These are phyloP conservation scores for Perodicticus potto DNA, from an alignment of 2,797 vertebrate species.

Conservation along the genomic window DNA sequence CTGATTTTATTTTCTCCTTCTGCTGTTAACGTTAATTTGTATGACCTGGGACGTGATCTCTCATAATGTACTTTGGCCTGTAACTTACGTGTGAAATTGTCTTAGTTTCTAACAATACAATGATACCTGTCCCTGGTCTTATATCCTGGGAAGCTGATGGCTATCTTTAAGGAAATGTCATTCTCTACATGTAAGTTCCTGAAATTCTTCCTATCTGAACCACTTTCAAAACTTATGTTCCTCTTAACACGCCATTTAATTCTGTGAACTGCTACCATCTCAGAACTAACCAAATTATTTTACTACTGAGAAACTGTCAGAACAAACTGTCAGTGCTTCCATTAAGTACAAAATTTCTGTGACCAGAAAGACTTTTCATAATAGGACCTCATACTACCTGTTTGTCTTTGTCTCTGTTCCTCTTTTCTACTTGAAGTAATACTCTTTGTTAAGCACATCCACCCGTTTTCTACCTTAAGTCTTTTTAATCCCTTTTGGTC, in stretches of 20 bases:
- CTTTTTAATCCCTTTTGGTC: background rate
- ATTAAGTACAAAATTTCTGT: background rate
- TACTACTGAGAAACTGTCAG: background rate
- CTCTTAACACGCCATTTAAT: conserved; percentile 22
- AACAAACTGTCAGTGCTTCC: background rate
- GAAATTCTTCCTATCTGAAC: conserved; percentile 38
- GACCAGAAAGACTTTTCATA: background rate
- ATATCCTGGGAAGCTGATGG: background rate
- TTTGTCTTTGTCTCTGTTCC: background rate
- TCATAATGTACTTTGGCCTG: background rate
- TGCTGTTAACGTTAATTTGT: conserved; percentile 64
- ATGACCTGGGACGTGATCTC: conserved; percentile 11
- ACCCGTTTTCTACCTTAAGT: background rate
- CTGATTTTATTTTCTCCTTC: conserved; percentile 62
- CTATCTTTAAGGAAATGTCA: conserved; percentile 27
- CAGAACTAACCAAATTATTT: background rate
- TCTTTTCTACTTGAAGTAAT: background rate
- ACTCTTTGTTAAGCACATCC: background rate
- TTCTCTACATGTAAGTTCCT: conserved; percentile 39
- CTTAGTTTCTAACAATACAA: conserved; percentile 23
- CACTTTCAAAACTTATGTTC: background rate
- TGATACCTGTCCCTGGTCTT: conserved; percentile 3
- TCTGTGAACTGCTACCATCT: conserved; percentile 1
- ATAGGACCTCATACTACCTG: background rate
- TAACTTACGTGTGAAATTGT: background rate